phyloP scores from a whole-genome alignment of 2,797 vertebrate genomes.

The Neosilurus mollespiculum region DNA sequence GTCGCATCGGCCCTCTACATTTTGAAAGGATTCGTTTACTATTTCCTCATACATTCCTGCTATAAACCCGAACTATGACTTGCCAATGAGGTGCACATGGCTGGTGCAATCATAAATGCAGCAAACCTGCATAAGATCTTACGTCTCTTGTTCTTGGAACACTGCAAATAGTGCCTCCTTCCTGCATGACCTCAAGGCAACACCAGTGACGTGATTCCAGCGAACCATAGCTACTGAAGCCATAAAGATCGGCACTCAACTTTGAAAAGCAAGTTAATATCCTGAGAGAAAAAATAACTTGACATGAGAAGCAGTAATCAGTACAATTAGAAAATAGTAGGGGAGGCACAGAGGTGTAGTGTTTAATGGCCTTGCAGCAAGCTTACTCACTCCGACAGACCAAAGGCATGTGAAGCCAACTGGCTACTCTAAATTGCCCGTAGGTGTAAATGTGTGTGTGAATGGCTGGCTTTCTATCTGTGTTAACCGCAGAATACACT shows the following conservation, averaged over 20 bases:
- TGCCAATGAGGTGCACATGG: constrained; percentile 20
- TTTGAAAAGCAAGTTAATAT: not conserved
- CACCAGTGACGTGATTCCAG: constrained; percentile 19
- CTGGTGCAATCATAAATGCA: constrained; percentile 28
- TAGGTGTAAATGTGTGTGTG: no score
- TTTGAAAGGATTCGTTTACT: constrained; percentile 7
- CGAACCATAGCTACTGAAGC: constrained; percentile 9
- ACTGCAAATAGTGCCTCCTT: constrained; percentile 29
- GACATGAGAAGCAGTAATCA: not conserved
- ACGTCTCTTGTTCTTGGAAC: constrained; percentile 7
- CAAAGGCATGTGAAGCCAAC: no score
- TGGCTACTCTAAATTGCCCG: no score
- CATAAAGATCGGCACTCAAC: not conserved
- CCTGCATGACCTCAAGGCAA: constrained; percentile 20
- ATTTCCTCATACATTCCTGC: not conserved
- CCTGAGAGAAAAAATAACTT: not conserved
- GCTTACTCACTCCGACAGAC: no score
- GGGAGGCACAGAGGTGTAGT: no score
- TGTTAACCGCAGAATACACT: no score
- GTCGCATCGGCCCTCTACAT: not conserved
- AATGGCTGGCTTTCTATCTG: no score
- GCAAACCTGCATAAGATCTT: constrained; percentile 5
- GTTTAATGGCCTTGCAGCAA: no score
- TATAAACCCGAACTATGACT: constrained; percentile 26
- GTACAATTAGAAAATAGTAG: not conserved